phyloP scores from a whole-genome alignment of 2,113 vertebrate species.

The Syngnathus scovelli region DNA sequence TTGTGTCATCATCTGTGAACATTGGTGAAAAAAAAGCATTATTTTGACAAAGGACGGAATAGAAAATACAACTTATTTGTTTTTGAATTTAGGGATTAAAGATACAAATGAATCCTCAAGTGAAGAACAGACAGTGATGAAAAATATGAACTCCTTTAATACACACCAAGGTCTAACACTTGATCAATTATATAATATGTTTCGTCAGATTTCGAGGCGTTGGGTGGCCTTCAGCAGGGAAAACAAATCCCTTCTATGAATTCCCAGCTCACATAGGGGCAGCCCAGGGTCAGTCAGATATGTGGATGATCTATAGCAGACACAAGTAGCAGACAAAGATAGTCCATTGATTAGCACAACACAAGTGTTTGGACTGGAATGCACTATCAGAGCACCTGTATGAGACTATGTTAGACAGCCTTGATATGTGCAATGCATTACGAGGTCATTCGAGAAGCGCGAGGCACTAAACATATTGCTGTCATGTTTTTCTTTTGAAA shows the following conservation, averaged over 20 bases:
- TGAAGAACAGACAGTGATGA: no score
- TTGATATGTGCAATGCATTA: conserved; percentile 35
- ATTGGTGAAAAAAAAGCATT: no score
- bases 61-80: no score
- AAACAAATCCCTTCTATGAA: conserved; percentile 4
- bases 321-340: conserved; percentile 43
- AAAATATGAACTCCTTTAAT: no score
- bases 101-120: no score
- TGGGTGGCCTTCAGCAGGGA: not conserved
- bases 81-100: no score
- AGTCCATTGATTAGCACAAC: conserved; percentile 45
- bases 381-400: conserved; percentile 37
- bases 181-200: no score
- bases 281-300: conserved; percentile 35
- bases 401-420: conserved; percentile 45
- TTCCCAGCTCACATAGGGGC: conserved; percentile 17
- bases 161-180: no score
- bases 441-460: conserved; percentile 7
- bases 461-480: not conserved
- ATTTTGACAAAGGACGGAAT: no score
- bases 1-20: no score
- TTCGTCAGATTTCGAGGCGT: not conserved
- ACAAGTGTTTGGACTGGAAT: conserved; percentile 32
- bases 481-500: conserved; percentile 43
- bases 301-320: conserved; percentile 37